Conservation (phyloP, 2,113 vertebrate genomes). For the Synchiropus splendidus region DNA sequence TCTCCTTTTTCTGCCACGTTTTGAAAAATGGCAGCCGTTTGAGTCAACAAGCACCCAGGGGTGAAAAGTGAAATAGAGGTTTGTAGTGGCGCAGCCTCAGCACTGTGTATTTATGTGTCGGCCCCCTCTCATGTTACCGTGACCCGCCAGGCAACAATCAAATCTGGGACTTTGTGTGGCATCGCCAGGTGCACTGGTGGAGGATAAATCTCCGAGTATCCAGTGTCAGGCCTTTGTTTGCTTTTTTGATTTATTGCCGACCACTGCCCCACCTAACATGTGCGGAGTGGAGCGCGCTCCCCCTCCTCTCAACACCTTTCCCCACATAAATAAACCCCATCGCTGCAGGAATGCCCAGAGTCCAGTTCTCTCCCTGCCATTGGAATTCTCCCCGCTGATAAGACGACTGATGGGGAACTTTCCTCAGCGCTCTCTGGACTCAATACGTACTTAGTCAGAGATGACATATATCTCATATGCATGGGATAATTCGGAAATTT, state of each 20-base stretch:
- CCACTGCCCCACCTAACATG: slow-evolving; percentile 51
- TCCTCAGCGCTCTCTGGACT: slow-evolving; percentile 38
- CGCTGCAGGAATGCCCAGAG: slow-evolving; percentile 48
- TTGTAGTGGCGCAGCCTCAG: slow-evolving; percentile 6
- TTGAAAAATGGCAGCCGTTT: slow-evolving; percentile 25
- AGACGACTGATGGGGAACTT: slow-evolving; percentile 34
- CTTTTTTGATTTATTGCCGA: slow-evolving; percentile 64
- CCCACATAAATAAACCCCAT: slow-evolving; percentile 64
- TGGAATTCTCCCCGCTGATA: slow-evolving; percentile 53
- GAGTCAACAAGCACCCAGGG: slow-evolving; percentile 34
- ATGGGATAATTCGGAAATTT: too few relatives aligned
- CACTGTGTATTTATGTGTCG: slow-evolving; percentile 5
- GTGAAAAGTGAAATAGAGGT: slow-evolving; percentile 35
- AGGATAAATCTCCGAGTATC: slow-evolving; percentile 35
- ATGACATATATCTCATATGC: slow-evolving; percentile 21
- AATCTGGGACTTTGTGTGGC: slow-evolving; percentile 47
- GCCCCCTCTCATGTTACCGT: slow-evolving; percentile 21
- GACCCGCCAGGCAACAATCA: slow-evolving; percentile 28
- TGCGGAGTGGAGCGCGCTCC: slow-evolving; percentile 32
- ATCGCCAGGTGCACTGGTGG: slow-evolving; percentile 61
- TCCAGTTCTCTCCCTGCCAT: slow-evolving; percentile 25
- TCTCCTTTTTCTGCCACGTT: slow-evolving; percentile 32
- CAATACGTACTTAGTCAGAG: slow-evolving; percentile 34
- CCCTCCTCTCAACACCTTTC: slow-evolving; percentile 56
- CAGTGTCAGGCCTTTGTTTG: slow-evolving; percentile 60